Evolutionary conservation across 1,140 invertebrate genomes (phyloP).

Genomic region (Bombus turneri): DNA sequence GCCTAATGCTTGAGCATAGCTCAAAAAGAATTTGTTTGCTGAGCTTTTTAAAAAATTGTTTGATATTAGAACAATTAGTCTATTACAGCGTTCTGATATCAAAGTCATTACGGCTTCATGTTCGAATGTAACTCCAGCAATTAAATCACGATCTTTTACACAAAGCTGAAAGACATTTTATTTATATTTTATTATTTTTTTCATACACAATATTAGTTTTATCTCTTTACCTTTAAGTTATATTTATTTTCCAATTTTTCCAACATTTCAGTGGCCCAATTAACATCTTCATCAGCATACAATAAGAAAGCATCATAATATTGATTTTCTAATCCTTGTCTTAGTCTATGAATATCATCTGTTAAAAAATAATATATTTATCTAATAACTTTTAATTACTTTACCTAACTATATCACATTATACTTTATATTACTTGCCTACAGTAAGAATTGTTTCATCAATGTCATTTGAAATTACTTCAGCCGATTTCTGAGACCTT

Average conservation of each 20-base stretch:
- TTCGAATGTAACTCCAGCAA: conserved; percentile 85
- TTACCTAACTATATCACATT: conserved; percentile 38
- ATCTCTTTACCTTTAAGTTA: conserved; percentile 83
- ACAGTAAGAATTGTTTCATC: conserved; percentile 73
- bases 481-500: conserved; percentile 59
- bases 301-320: conserved; percentile 88
- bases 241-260: conserved; percentile 85
- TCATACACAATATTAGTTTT: neutral
- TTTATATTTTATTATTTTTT: conserved; percentile 14
- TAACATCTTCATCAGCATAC: conserved; percentile 87
- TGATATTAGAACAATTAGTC: conserved; percentile 88
- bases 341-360: conserved; percentile 83
- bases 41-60: conserved; percentile 87
- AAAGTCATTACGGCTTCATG: conserved; percentile 88
- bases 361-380: conserved; percentile 54
- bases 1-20: conserved; percentile 88
- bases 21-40: conserved; percentile 88
- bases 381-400: conserved; percentile 30
- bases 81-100: conserved; percentile 88
- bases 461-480: conserved; percentile 57
- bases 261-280: conserved; percentile 85
- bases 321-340: conserved; percentile 82
- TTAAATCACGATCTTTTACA: conserved; percentile 86
- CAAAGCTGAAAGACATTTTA: conserved; percentile 83
- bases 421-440: conserved; percentile 69